phyloP scores from a whole-genome alignment of 2,888 invertebrate species.

The Emesis furor region DNA sequence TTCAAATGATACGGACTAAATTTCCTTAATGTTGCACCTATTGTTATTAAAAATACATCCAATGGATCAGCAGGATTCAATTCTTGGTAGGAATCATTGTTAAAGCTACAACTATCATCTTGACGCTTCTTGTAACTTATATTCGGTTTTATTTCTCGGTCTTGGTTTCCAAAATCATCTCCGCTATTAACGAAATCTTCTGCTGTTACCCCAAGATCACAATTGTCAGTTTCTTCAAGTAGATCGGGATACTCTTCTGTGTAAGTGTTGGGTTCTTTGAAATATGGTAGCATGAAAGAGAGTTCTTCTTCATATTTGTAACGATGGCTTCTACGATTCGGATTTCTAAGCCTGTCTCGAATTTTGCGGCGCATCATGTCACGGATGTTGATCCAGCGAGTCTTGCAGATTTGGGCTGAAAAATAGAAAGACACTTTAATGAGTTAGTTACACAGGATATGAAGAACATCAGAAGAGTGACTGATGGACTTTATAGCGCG shows the following conservation, averaged over 20 bases:
- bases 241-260: constrained; percentile 81
- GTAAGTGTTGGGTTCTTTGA: constrained; percentile 77
- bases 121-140: constrained; percentile 74
- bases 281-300: constrained; percentile 84
- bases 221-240: constrained; percentile 78
- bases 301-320: constrained; percentile 88
- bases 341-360: constrained; percentile 82
- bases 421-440: constrained; percentile 39
- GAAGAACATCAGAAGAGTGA: too few relatives aligned
- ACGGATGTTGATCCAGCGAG: constrained; percentile 87
- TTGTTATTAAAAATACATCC: constrained; percentile 85
- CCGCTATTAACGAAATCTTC: constrained; percentile 79
- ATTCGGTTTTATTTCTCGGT: constrained; percentile 78
- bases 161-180: constrained; percentile 75
- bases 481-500: too few relatives aligned
- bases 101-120: constrained; percentile 62
- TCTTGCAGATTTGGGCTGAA: constrained; percentile 85
- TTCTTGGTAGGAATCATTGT: constrained; percentile 77
- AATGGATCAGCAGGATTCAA: constrained; percentile 83
- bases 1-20: constrained; percentile 86
- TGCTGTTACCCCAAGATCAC: constrained; percentile 79
- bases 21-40: constrained; percentile 85
- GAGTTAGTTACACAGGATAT: too few relatives aligned
- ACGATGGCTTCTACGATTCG: constrained; percentile 80
- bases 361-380: constrained; percentile 87